Evolutionary conservation across 2,797 vertebrate species (phyloP).

Genomic region (Pangasius larnaudii): DNA sequence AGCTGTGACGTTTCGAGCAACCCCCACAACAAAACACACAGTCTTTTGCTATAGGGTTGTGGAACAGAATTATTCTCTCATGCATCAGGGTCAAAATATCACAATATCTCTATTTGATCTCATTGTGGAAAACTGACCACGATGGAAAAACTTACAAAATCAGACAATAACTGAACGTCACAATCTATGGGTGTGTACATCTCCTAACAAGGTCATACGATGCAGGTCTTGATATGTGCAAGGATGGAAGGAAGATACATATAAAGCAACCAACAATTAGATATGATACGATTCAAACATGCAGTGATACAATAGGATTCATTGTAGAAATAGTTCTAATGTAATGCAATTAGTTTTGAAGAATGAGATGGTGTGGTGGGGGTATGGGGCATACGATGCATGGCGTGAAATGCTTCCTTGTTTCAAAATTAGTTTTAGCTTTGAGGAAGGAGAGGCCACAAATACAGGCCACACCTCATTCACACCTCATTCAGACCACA

Average conservation of each 20-base stretch:
- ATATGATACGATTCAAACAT: background rate
- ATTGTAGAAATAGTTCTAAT: background rate
- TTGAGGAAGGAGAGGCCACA: background rate
- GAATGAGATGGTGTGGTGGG: no score
- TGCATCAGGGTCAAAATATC: background rate
- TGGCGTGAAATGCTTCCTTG: no score
- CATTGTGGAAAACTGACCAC: background rate
- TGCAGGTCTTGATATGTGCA: background rate
- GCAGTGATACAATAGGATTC: background rate
- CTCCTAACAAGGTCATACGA: background rate
- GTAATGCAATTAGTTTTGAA: background rate
- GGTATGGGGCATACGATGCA: no score
- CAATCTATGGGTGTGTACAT: background rate
- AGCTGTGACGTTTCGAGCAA: constrained; percentile 1
- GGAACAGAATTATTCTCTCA: background rate
- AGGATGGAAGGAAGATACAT: background rate
- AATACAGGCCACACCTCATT: background rate
- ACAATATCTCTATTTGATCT: background rate
- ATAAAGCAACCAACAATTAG: background rate
- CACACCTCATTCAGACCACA: background rate
- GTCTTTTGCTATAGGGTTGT: background rate
- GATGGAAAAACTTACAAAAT: background rate
- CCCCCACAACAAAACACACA: background rate
- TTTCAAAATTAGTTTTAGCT: background rate
- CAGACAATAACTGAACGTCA: background rate